Percentiles rank a stretch among this genome's conserved stretches.
These are phyloP conservation scores for Amphiduros pacificus DNA, from an alignment of 2,888 invertebrate species.

Conservation along the genomic window DNA sequence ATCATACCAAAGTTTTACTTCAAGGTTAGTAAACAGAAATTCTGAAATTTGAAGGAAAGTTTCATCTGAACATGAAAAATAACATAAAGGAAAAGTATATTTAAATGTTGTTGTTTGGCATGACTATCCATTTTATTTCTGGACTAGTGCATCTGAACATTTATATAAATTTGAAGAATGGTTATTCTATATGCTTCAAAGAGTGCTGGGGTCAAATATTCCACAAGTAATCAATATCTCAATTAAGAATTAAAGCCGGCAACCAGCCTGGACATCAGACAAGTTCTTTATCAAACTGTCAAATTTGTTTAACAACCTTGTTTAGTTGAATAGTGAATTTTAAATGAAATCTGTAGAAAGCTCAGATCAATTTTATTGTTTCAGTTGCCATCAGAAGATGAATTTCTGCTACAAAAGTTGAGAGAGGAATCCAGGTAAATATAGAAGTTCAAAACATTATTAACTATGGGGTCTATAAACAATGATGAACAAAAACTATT, in stretches of 20 bases:
- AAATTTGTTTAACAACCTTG: too few species aligned
- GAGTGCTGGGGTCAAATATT: too few species aligned
- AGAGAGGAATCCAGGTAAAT: slow-evolving; percentile 76
- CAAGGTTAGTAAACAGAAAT: slow-evolving; percentile 40
- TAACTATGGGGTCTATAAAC: background rate
- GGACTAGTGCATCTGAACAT: background rate
- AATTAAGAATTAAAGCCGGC: too few species aligned
- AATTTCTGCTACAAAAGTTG: slow-evolving; percentile 76
- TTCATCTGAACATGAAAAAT: background rate
- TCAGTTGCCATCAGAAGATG: slow-evolving; percentile 74
- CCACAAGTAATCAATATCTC: too few species aligned
- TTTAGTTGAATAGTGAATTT: too few species aligned
- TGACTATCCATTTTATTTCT: background rate
- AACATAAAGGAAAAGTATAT: too few species aligned
- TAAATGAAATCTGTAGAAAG: too few species aligned
- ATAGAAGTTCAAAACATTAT: background rate
- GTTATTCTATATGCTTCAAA: background rate
- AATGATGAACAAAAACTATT: too few species aligned
- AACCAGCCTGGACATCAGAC: too few species aligned
- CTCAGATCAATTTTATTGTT: slow-evolving; percentile 27
- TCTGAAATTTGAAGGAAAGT: background rate
- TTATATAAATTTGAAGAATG: background rate
- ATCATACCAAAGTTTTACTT: slow-evolving; percentile 54
- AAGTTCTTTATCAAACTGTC: too few species aligned
- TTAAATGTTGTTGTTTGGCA: too few species aligned